phyloP scores from a whole-genome alignment of 2,888 invertebrate species.

The Pachycephus smyrnensis region DNA sequence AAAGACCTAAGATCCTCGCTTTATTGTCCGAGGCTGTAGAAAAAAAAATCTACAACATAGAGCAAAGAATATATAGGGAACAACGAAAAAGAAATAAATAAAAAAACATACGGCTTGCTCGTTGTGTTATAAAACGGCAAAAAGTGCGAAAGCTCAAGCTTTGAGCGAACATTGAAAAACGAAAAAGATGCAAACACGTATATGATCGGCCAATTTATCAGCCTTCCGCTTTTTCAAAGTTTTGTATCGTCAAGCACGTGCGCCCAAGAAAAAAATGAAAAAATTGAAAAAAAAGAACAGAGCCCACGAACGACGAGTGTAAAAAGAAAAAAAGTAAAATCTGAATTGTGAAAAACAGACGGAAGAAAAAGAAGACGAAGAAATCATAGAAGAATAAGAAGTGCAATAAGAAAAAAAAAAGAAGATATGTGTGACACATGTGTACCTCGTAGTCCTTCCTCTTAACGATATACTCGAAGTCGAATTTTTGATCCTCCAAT shows the following conservation, averaged over 20 bases:
- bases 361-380: slow-evolving; percentile 18
- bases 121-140: no score
- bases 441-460: slow-evolving; percentile 98
- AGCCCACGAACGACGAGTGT: no score
- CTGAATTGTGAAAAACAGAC: slow-evolving; percentile 27
- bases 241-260: no score
- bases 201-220: no score
- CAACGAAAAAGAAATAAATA: no score
- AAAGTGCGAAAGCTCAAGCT: no score
- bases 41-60: neutral
- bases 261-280: slow-evolving; percentile 16
- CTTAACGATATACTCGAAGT: slow-evolving; percentile 98
- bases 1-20: no score
- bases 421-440: slow-evolving; percentile 5
- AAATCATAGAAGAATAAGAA: neutral
- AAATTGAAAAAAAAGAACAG: slow-evolving; percentile 11
- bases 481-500: slow-evolving; percentile 96
- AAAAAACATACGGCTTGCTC: no score
- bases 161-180: slow-evolving; percentile 6
- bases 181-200: slow-evolving; percentile 5
- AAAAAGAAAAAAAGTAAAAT: slow-evolving; percentile 10
- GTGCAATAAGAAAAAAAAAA: slow-evolving; percentile 13
- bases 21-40: slow-evolving; percentile 3
- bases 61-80: no score
- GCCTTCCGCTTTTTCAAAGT: no score